Conservation (phyloP, 2,888 invertebrate species). For the Schrankia costaestrigalis region DNA sequence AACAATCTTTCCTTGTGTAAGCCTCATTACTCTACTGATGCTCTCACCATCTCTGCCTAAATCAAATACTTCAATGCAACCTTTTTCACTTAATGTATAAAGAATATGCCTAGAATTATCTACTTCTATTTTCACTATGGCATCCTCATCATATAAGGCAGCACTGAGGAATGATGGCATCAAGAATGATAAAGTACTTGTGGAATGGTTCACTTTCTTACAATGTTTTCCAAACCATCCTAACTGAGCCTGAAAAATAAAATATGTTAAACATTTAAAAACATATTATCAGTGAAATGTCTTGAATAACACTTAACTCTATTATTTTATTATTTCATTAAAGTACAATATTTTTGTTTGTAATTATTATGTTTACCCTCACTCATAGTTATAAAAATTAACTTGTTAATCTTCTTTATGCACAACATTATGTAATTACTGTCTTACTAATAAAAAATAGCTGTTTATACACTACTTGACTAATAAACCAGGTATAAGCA, state of each 20-base stretch:
- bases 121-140: constrained; percentile 91
- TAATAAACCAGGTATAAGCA: too few species aligned
- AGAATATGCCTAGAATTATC: constrained; percentile 94
- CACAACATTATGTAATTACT: too few species aligned
- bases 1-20: constrained; percentile 88
- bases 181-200: constrained; percentile 91
- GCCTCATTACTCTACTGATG: constrained; percentile 85
- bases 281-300: too few species aligned
- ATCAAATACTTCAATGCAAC: constrained; percentile 93
- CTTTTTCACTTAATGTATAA: constrained; percentile 94
- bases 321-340: too few species aligned
- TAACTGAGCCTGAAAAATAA: constrained; percentile 83
- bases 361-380: too few species aligned
- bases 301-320: too few species aligned
- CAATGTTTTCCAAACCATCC: constrained; percentile 98
- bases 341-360: too few species aligned
- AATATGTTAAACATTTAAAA: too few species aligned
- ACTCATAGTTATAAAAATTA: too few species aligned
- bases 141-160: constrained; percentile 92
- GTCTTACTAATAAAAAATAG: too few species aligned
- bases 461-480: too few species aligned
- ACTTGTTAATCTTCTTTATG: too few species aligned
- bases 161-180: constrained; percentile 94
- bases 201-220: constrained; percentile 96
- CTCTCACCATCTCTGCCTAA: constrained; percentile 89